Conservation (phyloP, 2,113 vertebrate species). For the Dasyornis broadbenti region DNA sequence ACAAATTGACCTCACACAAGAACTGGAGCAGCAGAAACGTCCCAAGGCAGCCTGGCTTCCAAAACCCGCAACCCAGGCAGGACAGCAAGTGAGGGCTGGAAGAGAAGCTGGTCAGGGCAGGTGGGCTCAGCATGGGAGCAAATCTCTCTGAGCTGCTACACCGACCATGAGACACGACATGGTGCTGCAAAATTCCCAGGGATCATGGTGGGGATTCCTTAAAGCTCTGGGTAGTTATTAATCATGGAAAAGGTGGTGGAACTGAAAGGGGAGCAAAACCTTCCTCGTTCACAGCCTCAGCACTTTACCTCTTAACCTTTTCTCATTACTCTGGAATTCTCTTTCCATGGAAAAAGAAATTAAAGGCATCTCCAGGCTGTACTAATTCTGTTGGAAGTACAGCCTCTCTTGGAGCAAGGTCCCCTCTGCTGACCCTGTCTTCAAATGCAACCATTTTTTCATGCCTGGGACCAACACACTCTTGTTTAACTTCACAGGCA, state of each 20-base stretch:
- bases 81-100: background rate
- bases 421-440: background rate
- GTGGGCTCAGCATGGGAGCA: rapidly evolving
- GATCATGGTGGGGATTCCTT: background rate
- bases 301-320: background rate
- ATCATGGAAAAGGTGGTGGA: background rate
- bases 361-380: background rate
- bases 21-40: background rate
- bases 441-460: background rate
- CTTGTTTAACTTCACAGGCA: background rate
- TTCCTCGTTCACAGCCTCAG: background rate
- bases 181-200: background rate
- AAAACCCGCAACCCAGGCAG: background rate
- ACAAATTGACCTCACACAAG: background rate
- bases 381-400: background rate
- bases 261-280: background rate
- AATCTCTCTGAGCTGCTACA: background rate
- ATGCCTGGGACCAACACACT: background rate
- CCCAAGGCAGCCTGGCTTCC: background rate
- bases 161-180: background rate
- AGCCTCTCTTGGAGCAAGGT: background rate
- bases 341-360: background rate
- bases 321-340: background rate
- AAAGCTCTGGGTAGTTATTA: background rate
- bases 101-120: background rate